phyloP scores from a whole-genome alignment of 2,797 vertebrate species.

The Okamejei kenojei region DNA sequence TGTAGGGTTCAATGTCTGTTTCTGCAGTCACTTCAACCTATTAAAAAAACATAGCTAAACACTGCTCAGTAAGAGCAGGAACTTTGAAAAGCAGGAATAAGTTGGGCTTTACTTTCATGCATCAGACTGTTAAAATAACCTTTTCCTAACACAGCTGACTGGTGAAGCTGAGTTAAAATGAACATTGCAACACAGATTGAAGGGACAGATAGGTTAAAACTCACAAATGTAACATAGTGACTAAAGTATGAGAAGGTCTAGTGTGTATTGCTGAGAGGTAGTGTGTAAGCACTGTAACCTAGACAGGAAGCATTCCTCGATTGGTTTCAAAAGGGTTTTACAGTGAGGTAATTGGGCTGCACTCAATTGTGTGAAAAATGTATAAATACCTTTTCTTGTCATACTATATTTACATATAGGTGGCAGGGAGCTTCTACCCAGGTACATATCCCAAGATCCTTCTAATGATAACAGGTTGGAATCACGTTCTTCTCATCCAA shows the following conservation, averaged over 20 bases:
- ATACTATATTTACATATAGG: slow-evolving; percentile 41
- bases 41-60: slow-evolving; percentile 7
- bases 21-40: slow-evolving; percentile 13
- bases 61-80: background rate
- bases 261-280: slow-evolving; percentile 51
- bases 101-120: slow-evolving; percentile 27
- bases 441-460: background rate
- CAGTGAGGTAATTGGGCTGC: slow-evolving; percentile 50
- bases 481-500: slow-evolving; percentile 43
- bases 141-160: slow-evolving; percentile 19
- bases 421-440: slow-evolving; percentile 48
- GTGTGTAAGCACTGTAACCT: slow-evolving; percentile 49
- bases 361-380: slow-evolving; percentile 41
- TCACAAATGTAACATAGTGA: slow-evolving; percentile 20
- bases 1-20: slow-evolving; percentile 5
- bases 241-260: slow-evolving; percentile 20
- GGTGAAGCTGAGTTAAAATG: background rate
- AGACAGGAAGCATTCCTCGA: slow-evolving; percentile 48
- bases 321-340: slow-evolving; percentile 45
- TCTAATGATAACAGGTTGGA: background rate
- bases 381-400: slow-evolving; percentile 42
- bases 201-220: slow-evolving; percentile 4
- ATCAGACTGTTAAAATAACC: slow-evolving; percentile 14
- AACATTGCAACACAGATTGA: slow-evolving; percentile 16
- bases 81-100: slow-evolving; percentile 23